A percentile compares a stretch with the other conserved stretches of the same genome.
Conservation (phyloP, 2,797 vertebrate species). For the Prunella strophiata region DNA sequence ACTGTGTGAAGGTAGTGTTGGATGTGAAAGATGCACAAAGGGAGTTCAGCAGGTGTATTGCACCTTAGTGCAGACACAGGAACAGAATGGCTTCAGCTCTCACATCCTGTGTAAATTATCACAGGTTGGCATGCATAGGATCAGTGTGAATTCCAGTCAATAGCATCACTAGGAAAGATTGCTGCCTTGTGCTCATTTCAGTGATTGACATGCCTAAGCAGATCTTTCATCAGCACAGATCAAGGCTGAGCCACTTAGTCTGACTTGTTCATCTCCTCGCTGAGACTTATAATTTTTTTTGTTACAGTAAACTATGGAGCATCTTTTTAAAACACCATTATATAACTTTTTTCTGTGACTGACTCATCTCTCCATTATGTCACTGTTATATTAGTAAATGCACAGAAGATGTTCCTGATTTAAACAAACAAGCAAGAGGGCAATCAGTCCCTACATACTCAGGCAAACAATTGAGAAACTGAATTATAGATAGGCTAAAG, state of each 20-base stretch:
- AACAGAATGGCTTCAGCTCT: not conserved
- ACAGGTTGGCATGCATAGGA: not conserved
- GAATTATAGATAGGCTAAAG: conserved; percentile 72
- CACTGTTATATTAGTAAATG: conserved; percentile 31
- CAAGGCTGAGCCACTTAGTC: not conserved
- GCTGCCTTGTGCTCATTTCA: not conserved
- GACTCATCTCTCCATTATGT: conserved; percentile 33
- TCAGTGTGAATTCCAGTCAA: not conserved
- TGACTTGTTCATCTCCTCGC: not conserved
- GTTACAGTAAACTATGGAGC: not conserved
- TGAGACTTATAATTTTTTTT: not conserved
- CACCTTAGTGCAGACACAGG: not conserved
- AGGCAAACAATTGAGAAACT: conserved; percentile 72
- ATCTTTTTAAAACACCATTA: not conserved
- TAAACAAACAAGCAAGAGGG: conserved; percentile 47
- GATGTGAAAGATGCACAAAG: not conserved
- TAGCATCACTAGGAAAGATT: not conserved
- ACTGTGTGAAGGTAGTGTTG: not conserved
- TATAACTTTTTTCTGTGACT: not conserved
- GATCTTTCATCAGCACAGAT: not conserved
- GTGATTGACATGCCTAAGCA: not conserved
- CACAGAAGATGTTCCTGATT: not conserved
- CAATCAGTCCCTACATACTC: conserved; percentile 38
- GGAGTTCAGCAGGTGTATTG: not conserved
- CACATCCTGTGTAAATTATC: not conserved